Evolutionary conservation across 2,888 invertebrate genomes (phyloP).

Genomic region (Zootermopsis nevadensis): DNA sequence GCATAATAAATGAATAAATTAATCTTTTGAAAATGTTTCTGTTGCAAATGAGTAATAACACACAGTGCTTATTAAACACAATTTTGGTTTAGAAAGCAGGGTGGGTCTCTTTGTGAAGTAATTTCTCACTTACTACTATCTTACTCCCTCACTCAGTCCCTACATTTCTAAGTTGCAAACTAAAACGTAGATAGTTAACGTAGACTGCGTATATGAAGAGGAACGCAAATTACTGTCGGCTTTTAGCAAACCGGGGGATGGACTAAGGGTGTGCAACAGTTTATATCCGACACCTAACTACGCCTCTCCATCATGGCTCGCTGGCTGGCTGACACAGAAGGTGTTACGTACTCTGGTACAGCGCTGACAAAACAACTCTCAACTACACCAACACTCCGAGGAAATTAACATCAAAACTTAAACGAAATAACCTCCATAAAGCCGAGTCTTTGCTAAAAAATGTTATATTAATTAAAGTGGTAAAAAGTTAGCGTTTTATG

Average conservation of each 20-base stretch:
- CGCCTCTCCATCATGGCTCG: constrained; percentile 13
- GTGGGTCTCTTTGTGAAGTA: background rate
- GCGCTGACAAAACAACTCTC: background rate
- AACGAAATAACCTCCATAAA: no score
- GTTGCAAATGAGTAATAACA: background rate
- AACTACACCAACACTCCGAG: background rate
- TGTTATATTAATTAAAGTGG: no score
- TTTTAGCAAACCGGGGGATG: constrained; percentile 2
- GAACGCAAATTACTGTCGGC: constrained; percentile 7
- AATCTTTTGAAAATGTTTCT: background rate
- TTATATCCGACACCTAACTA: constrained; percentile 10
- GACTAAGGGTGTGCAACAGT: background rate
- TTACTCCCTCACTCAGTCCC: background rate
- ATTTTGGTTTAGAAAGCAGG: background rate
- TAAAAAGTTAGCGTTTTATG: no score
- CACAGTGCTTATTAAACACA: background rate
- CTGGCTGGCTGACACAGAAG: constrained; percentile 8
- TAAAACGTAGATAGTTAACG: background rate
- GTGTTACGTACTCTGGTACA: constrained; percentile 4
- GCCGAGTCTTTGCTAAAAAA: no score
- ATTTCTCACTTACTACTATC: background rate
- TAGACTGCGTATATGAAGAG: background rate
- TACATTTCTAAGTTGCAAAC: constrained; percentile 6
- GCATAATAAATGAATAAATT: background rate
- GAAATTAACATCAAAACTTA: no score